Percentiles rank a stretch among this genome's conserved stretches.
These are phyloP conservation scores for Tragulus kanchil DNA, from an alignment of 2,113 vertebrate species.

Conservation along the genomic window DNA sequence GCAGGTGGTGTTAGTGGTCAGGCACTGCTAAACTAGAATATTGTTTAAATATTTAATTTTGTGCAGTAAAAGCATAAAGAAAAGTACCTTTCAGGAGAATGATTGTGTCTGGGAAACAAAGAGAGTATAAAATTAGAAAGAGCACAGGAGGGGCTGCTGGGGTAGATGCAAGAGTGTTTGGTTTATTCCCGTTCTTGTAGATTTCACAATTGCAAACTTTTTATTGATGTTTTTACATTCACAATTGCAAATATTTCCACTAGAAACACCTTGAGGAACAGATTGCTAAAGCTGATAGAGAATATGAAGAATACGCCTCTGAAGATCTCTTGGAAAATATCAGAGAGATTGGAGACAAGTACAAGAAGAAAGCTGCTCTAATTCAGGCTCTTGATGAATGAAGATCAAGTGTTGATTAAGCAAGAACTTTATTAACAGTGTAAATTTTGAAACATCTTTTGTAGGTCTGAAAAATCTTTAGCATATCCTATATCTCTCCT, in stretches of 20 bases:
- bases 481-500: background rate
- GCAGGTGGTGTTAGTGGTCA: too few species aligned
- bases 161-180: background rate
- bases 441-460: slow-evolving; percentile 38
- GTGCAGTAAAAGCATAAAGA: background rate
- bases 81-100: background rate
- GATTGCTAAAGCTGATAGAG: slow-evolving; percentile 82
- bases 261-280: slow-evolving; percentile 89
- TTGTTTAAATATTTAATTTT: background rate
- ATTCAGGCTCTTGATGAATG: slow-evolving; percentile 61
- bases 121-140: background rate
- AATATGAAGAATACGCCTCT: slow-evolving; percentile 85
- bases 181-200: slow-evolving; percentile 23
- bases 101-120: background rate
- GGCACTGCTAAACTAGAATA: background rate
- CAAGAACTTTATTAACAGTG: slow-evolving; percentile 46
- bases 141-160: background rate
- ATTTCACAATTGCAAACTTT: slow-evolving; percentile 46
- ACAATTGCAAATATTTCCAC: slow-evolving; percentile 65
- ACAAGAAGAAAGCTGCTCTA: slow-evolving; percentile 84
- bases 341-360: slow-evolving; percentile 81
- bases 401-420: slow-evolving; percentile 35
- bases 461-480: slow-evolving; percentile 18
- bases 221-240: background rate
- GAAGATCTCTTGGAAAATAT: slow-evolving; percentile 85